Base-by-base conservation (phyloP, 2,888 invertebrate species). In the Idaea aversata region DNA sequence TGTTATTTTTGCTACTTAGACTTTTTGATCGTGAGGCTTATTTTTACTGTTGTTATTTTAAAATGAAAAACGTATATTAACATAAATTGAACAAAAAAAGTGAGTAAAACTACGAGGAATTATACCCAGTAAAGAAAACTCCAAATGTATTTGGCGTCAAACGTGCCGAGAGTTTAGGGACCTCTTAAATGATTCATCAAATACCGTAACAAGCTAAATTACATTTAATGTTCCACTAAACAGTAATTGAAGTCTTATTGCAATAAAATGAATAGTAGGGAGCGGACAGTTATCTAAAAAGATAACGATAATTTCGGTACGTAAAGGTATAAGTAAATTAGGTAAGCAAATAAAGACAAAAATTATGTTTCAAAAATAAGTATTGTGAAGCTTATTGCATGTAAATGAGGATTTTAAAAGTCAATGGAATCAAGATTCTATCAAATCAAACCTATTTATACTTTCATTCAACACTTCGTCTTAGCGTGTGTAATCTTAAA, bases 191-290 rank as follows among this genome's bases (percentile, higher is more conserved):
- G 47, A 47, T 47, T 47, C 47, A 47, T 47, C 47, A 47, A 47
- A 47, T 47, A 47, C 47, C 47, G 47, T 47, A 47, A 47, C 47
- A 47, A 47, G 47, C 47, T 47, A 47, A 47, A 47, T 47, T 47
- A 47, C 47, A 47, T 47, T 47, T 47, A 47, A 47, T 47, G 47
- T 47, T 47, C 47, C 47, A 47, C 47, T 47, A 47, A 47, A 47
- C 10, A 47, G 10, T 10, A 47, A 47, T 47, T 47, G 7, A 47
- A 47, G 47, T 47, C 47, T 47, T 47, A 47, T 47, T 47, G 47
- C 47, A 47, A 47, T 47, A 47, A 47, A 47, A 47, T 47, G 47
- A 47, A 5, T 47, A 47, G 47, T 10, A 47, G 47, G 47, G 47
- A 47, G 47, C 13, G 47, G 6, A 47, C 47, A 5, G 47, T 47